Percentiles rank a stretch among this genome's conserved stretches.
These are phyloP conservation scores for Caracal caracal DNA, from an alignment of 2,113 vertebrate species.

Conservation along the genomic window DNA sequence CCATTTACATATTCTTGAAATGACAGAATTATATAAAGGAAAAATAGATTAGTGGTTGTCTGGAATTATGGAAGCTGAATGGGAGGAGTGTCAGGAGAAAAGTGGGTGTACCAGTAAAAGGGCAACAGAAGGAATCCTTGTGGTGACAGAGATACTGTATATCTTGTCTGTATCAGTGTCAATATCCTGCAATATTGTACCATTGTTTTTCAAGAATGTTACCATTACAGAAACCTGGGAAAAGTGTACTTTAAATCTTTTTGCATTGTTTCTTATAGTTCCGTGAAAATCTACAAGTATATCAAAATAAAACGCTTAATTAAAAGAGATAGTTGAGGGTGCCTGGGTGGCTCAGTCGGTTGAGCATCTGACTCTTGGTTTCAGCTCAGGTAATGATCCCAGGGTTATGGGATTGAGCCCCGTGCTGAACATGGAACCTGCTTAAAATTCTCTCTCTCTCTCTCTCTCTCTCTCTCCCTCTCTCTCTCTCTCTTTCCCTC, in stretches of 20 bases:
- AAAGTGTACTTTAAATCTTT: background rate
- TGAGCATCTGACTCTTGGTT: too few relatives aligned
- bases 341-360: too few relatives aligned
- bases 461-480: too few relatives aligned
- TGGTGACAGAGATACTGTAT: background rate
- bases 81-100: background rate
- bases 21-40: slow-evolving; percentile 25
- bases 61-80: background rate
- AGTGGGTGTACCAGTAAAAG: background rate
- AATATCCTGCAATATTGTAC: background rate
- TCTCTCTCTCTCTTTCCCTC: too few relatives aligned
- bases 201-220: slow-evolving; percentile 14
- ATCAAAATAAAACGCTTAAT: background rate
- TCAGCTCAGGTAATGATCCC: too few relatives aligned
- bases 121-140: background rate
- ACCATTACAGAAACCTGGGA: background rate
- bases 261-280: background rate
- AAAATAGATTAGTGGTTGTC: background rate
- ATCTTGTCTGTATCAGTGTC: background rate
- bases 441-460: too few relatives aligned
- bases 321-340: background rate
- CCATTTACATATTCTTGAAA: slow-evolving; percentile 28
- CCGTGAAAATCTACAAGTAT: background rate
- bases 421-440: too few relatives aligned
- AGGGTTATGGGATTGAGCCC: too few relatives aligned